Base-by-base conservation (phyloP, 1,140 invertebrate species). In the Camponotus pennsylvanicus region DNA sequence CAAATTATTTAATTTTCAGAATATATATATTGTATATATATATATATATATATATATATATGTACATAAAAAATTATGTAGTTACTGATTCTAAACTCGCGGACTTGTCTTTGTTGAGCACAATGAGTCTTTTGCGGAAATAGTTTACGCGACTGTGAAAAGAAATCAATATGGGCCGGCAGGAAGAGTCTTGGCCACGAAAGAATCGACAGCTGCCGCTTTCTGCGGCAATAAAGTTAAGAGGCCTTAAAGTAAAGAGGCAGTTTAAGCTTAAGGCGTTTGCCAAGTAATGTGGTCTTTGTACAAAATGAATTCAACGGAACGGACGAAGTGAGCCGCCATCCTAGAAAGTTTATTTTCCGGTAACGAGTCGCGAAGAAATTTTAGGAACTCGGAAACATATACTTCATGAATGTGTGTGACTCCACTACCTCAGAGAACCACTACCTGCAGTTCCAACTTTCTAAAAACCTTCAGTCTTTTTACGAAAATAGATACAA, bases 171-270 rank as follows among this genome's bases (percentile, higher is more conserved):
- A 82, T 73, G 40, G 21, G 34, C 40, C 13, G 57, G 27, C 57
- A 55, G 57, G 57, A 66, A 34, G 80, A 80, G 73, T 85, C 55
- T 67, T 61, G 40, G 57, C n/a, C 61, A 21, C 40, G 42, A 52
- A 79, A 75, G 84, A 89, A 86, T 86, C 86, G 88, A 89, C 88
- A 82, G 76, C 70, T 75, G 76, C 45, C 32, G 57, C 57, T 86
- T 86, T 77, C 42, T 71, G 61, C 61, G 87, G 49, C 63, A 86
- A 89, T 89, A 89, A 89, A 86, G 76, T 82, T 82, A 89, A 89
- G 83, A 86, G 70, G 70, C 59, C 40, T 86, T 73, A 71, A 88
- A 61, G 57, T 37, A 61, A 75, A 77, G 64, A 52, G 76, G 70
- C 52, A 85, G 86, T 82, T 85, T 67, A 64, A 78, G 67, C 45